Evolutionary conservation across 2,113 vertebrate species (phyloP).

Genomic region (Neopipo cinnamomea): DNA sequence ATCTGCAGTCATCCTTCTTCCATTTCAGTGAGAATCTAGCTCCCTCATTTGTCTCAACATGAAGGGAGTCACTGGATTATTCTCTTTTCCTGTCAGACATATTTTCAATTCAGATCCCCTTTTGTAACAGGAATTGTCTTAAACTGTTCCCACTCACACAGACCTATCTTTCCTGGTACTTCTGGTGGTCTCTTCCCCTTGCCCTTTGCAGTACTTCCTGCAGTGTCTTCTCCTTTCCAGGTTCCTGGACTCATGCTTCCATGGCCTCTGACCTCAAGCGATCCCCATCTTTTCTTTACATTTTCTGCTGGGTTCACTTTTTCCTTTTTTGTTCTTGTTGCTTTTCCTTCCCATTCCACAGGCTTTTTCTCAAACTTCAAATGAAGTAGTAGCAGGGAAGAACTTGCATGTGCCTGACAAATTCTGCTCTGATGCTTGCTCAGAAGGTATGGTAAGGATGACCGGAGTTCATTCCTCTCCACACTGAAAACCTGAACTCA

Average conservation of each 20-base stretch:
- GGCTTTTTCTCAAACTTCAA: not conserved
- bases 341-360: not conserved
- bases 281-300: not conserved
- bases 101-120: not conserved
- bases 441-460: not conserved
- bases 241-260: not conserved
- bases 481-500: not conserved
- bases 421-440: not conserved
- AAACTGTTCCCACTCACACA: not conserved
- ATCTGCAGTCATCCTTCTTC: not conserved
- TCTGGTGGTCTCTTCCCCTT: not conserved
- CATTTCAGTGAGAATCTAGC: not conserved
- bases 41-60: not conserved
- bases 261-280: not conserved
- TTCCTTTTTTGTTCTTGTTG: not conserved
- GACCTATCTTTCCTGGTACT: not conserved
- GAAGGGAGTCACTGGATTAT: not conserved
- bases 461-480: not conserved
- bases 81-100: not conserved
- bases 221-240: not conserved
- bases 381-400: not conserved
- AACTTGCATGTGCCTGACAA: not conserved
- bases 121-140: not conserved
- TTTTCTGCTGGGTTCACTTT: not conserved
- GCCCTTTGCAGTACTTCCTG: not conserved